Conservation (phyloP, 1,140 invertebrate species). For the Zaprionus nigranus region DNA sequence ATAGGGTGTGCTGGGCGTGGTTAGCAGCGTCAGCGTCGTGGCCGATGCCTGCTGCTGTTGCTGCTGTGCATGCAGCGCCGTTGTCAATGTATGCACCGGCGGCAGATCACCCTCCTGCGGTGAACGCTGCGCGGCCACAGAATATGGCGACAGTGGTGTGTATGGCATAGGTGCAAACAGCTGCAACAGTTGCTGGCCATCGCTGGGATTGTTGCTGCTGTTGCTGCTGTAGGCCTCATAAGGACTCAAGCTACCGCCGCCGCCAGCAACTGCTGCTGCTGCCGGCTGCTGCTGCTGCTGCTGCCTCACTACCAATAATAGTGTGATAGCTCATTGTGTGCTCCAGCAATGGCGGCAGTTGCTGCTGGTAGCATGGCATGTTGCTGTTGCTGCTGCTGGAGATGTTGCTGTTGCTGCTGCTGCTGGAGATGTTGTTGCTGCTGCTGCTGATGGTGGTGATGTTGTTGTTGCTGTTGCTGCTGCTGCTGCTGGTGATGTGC, state of each 20-base stretch:
- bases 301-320: conserved; percentile 82
- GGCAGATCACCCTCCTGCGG: conserved; percentile 79
- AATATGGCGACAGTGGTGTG: conserved; percentile 67
- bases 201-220: neutral
- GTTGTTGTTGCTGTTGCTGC: conserved; percentile 54
- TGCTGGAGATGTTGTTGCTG: conserved; percentile 71
- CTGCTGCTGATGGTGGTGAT: conserved; percentile 60
- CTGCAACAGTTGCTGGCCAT: conserved; percentile 74
- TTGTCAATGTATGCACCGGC: conserved; percentile 70
- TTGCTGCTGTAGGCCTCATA: conserved; percentile 48
- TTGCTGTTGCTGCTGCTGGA: conserved; percentile 62
- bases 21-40: conserved; percentile 58
- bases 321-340: conserved; percentile 84
- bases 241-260: conserved; percentile 5
- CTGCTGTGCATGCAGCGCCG: conserved; percentile 61
- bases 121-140: conserved; percentile 70
- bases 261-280: neutral
- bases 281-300: conserved; percentile 3
- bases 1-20: conserved; percentile 66
- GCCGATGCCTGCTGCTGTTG: conserved; percentile 48
- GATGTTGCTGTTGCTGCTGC: conserved; percentile 51
- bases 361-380: conserved; percentile 82
- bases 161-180: conserved; percentile 65
- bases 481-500: conserved; percentile 83
- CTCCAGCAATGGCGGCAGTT: conserved; percentile 78